A percentile compares a stretch with the other conserved stretches of the same genome.
phyloP scores from a whole-genome alignment of 2,888 invertebrate genomes.

The Dryadula phaetusa region DNA sequence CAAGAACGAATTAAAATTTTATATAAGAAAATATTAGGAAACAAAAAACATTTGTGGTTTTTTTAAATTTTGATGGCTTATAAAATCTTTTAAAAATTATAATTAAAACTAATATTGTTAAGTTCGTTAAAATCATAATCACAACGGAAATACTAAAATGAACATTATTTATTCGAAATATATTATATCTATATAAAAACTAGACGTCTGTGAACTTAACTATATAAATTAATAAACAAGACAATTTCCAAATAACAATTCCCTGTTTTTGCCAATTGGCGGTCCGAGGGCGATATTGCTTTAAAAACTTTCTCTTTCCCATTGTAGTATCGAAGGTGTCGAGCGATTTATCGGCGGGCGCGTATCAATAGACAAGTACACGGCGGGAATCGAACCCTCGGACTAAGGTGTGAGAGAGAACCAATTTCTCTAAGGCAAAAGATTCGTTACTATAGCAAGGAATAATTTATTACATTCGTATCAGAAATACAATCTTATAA shows the following conservation, averaged over 20 bases:
- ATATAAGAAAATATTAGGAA: too few relatives aligned
- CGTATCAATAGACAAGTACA: constrained; percentile 70
- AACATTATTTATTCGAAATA: too few relatives aligned
- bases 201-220: background rate
- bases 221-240: background rate
- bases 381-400: constrained; percentile 70
- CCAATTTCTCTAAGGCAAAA: constrained; percentile 57
- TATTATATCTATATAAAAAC: background rate
- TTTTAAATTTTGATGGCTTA: too few relatives aligned
- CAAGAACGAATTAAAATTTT: too few relatives aligned
- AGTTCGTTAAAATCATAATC: too few relatives aligned
- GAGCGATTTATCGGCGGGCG: constrained; percentile 73
- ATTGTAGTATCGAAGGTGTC: constrained; percentile 77
- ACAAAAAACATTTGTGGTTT: too few relatives aligned
- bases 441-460: constrained; percentile 25
- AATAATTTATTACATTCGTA: constrained; percentile 32
- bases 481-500: constrained; percentile 24
- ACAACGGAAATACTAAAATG: too few relatives aligned
- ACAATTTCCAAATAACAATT: constrained; percentile 29
- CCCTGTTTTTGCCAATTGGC: constrained; percentile 47
- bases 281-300: constrained; percentile 64
- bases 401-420: constrained; percentile 56
- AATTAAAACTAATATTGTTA: too few relatives aligned
- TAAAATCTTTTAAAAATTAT: too few relatives aligned
- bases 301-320: constrained; percentile 74